Base-by-base conservation (phyloP, 2,113 vertebrate species). In the Clupea harengus region DNA sequence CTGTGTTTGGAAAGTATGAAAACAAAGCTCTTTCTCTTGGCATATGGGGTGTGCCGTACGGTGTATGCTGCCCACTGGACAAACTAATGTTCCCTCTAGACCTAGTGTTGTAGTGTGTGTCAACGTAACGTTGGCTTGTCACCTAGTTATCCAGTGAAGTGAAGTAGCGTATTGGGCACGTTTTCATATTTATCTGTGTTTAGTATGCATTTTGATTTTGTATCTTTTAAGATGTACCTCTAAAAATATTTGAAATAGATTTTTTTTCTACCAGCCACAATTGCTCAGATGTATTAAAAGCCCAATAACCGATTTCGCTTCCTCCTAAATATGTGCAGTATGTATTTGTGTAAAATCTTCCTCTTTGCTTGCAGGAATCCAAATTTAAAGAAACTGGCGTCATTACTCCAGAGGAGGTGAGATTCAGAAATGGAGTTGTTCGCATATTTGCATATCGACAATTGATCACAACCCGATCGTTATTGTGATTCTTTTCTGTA, bases 331-430 rank as follows among this genome's bases (percentile, higher is more conserved):
- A n/a, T 64, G 20, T n/a, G 7, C 20, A 64, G 52, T 64, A 78
- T 44, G 28, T 39, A 11, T 13, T 84, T 85, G 39, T 39, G 39
- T 39, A 28, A 39, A 13, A 28, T 49, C n/a, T 57, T 54, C 39
- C 20, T 47, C 32, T 85, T 78, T 90, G 9, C 84, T 88, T 91
- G 44, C 92, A 99, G 98, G 98, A 99, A 86, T 99, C 98, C 0
- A 99, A 98, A 88, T 99, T 99, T 94, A 99, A 99, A 90, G 98
- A 99, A 95, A 99, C 98, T 46, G 98, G 98, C 92, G 98, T 99
- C 75, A 98, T 99, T 80, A 99, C 98, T 52, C 98, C 98, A 60
- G 98, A 99, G 89, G 98, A 99, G 95, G 98, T 99, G 91, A 95
- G 94, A 2, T 10, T 45, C 17, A 83, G 85, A 80, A 50, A 6